These are phyloP conservation scores for Drosophila multiciliata DNA, from an alignment of 2,888 invertebrate species.

Conservation along the genomic window DNA sequence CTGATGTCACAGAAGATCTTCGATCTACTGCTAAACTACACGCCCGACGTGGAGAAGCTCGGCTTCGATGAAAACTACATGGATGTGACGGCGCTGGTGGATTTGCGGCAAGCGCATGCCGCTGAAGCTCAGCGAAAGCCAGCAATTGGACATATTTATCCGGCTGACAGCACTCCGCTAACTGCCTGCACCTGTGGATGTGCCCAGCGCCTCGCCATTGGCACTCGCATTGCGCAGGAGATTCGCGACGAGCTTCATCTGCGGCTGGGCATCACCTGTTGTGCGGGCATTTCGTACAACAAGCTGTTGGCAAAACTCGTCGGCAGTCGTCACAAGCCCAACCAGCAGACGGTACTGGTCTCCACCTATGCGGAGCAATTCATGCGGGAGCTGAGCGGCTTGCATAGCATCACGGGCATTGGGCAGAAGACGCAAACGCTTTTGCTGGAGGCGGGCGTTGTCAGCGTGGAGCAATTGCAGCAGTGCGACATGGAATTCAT, in stretches of 20 bases:
- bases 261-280: constrained; percentile 90
- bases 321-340: constrained; percentile 91
- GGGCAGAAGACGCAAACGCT: constrained; percentile 89
- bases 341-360: constrained; percentile 92
- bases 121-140: constrained; percentile 61
- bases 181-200: constrained; percentile 91
- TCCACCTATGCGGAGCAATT: constrained; percentile 89
- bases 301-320: constrained; percentile 93
- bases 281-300: constrained; percentile 94
- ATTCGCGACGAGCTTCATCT: constrained; percentile 89
- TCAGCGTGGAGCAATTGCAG: constrained; percentile 89
- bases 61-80: constrained; percentile 94
- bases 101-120: constrained; percentile 64
- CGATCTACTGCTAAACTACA: constrained; percentile 89
- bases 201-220: constrained; percentile 88
- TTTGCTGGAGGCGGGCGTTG: constrained; percentile 88
- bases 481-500: constrained; percentile 87
- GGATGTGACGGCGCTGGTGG: constrained; percentile 89
- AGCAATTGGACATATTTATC: constrained; percentile 86
- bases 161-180: constrained; percentile 85
- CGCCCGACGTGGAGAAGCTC: constrained; percentile 91
- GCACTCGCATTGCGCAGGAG: constrained; percentile 91
- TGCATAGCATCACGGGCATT: constrained; percentile 90
- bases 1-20: constrained; percentile 92
- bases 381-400: constrained; percentile 88